phyloP scores from a whole-genome alignment of 2,113 vertebrate genomes.

The Melanerpes formicivorus region DNA sequence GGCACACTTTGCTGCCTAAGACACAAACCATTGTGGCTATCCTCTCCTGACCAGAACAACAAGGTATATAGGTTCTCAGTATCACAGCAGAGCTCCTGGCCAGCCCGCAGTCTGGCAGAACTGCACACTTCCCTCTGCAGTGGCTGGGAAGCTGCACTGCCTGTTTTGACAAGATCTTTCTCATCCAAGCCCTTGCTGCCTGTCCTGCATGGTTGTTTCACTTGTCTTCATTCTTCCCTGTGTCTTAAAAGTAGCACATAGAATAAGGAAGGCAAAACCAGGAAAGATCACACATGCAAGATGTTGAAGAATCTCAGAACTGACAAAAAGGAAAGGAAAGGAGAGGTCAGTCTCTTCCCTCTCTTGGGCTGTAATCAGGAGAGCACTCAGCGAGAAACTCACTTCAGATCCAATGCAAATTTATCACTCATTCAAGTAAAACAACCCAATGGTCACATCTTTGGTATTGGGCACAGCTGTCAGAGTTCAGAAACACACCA shows the following conservation, averaged over 20 bases:
- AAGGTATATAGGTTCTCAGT: neutral
- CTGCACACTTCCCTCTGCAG: neutral
- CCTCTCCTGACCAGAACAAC: neutral
- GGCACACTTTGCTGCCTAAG: neutral
- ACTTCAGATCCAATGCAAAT: neutral
- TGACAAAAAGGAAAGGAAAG: neutral
- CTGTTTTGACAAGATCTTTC: neutral
- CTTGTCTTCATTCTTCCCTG: neutral
- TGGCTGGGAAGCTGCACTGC: neutral
- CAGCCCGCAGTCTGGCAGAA: neutral
- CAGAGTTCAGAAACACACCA: neutral
- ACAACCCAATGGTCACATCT: neutral
- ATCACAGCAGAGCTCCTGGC: neutral
- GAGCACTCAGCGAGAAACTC: neutral
- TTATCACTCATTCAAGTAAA: neutral
- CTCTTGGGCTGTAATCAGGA: neutral
- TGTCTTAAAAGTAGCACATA: neutral
- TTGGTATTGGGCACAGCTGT: neutral
- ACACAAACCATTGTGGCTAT: neutral
- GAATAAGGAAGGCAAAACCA: neutral
- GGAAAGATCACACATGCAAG: accelerated
- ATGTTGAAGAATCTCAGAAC: neutral
- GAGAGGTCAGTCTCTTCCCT: neutral
- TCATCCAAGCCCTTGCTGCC: neutral
- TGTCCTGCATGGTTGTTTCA: neutral